phyloP scores from a whole-genome alignment of 2,888 invertebrate species.

The Mellilla xanthometata region DNA sequence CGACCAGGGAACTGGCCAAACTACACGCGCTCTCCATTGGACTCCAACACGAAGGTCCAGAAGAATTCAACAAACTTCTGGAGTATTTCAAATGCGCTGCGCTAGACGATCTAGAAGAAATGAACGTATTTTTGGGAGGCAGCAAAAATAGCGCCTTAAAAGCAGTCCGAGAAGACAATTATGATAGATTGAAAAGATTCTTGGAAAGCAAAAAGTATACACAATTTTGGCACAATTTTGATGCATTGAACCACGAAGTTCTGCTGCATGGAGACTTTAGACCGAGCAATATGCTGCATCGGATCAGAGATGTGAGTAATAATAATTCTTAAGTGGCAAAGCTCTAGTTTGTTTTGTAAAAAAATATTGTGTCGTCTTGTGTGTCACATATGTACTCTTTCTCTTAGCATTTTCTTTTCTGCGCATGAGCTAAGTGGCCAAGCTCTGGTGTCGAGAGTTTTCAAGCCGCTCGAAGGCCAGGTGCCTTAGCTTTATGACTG shows the following conservation, averaged over 20 bases:
- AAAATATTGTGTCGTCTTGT: no score
- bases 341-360: no score
- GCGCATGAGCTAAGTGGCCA: no score
- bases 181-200: constrained; percentile 35
- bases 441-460: no score
- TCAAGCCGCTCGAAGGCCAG: no score
- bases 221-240: constrained; percentile 26
- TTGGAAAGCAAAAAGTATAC: constrained; percentile 18
- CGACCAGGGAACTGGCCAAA: constrained; percentile 42
- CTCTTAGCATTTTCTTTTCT: no score
- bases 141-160: constrained; percentile 23
- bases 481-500: no score
- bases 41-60: constrained; percentile 39
- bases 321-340: background rate
- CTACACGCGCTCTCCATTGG: constrained; percentile 55
- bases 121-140: constrained; percentile 1
- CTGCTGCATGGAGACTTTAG: constrained; percentile 46
- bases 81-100: background rate
- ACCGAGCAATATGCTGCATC: constrained; percentile 44
- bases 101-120: no score
- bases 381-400: no score
- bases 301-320: constrained; percentile 25
- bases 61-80: constrained; percentile 31
- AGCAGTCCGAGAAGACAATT: constrained; percentile 38
- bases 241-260: constrained; percentile 2